Evolutionary conservation across 1,140 invertebrate species (phyloP), one percentile per base, ranked within the genome.

Genomic region (Trichonephila clavipes): DNA sequence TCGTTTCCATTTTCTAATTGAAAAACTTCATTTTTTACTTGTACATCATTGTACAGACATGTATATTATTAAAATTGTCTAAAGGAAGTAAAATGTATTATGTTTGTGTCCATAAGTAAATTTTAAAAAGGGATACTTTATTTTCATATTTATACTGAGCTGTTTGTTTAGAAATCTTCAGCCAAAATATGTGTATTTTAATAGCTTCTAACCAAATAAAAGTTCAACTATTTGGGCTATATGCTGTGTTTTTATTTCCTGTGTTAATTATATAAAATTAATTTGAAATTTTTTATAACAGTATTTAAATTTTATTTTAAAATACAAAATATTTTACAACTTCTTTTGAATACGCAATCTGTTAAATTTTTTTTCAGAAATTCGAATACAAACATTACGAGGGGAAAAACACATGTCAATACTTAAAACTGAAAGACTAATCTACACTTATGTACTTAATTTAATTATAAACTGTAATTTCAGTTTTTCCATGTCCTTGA

Each of bases 151-250:
- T 88, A 64, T 40, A 64, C n/a, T 64, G 21, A 88, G 34, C 86
- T 88, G 61, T 88, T 88, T 88, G 44, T 59, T 83, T 64, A 64
- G 34, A 28, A 88, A 64, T 88, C 59, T 88, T 88, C 62, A 40
- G 86, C 86, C 61, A 64, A 88, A 88, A 88, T 59, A 85, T 88
- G 24, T 88, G 51, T 85, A 85, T 88, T 88, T 88, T 88, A 64
- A 64, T 88, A 88, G 62, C 59, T 88, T 88, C 61, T 64, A 88
- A 34, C 34, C 34, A 44, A 88, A 88, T 88, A 88, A 88, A 88
- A 88, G 61, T 88, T 88, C 59, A 64, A 40, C n/a, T 88, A 64
- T 88, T 88, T 88, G 86, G 62, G 62, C 59, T 88, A 88, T 64
- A 88, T 21, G 21, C 44, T 7, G 28, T 88, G 62, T 88, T 58